A percentile compares a stretch with the other conserved stretches of the same genome.
phyloP scores from a whole-genome alignment of 2,113 vertebrate species.

The Tretioscincus oriximinensis region DNA sequence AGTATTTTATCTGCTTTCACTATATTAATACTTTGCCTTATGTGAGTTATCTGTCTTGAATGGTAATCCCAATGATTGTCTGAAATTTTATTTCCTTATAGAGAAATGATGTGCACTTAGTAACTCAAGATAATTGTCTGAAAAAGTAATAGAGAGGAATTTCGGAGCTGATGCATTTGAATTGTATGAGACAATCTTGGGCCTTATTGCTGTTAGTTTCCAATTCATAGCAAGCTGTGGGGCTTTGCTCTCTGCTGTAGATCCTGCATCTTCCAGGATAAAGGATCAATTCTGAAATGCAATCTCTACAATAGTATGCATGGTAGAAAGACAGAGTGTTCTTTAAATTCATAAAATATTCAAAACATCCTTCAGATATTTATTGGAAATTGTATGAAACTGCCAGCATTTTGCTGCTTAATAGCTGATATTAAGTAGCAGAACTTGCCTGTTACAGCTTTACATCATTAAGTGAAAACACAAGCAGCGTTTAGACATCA shows the following conservation, averaged over 20 bases:
- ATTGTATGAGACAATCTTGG: too few relatives aligned
- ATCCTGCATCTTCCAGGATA: constrained; percentile 59
- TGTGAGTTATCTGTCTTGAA: too few relatives aligned
- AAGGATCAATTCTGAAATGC: constrained; percentile 75
- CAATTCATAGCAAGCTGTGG: too few relatives aligned
- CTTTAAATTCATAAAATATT: neutral
- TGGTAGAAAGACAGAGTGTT: constrained; percentile 34
- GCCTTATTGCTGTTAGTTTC: too few relatives aligned
- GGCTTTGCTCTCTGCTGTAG: constrained; percentile 49
- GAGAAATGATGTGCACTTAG: too few relatives aligned
- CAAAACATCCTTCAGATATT: constrained; percentile 22
- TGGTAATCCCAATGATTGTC: too few relatives aligned
- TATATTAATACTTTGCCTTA: too few relatives aligned
- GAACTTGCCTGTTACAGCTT: neutral
- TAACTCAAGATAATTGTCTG: too few relatives aligned
- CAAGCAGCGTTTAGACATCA: constrained; percentile 12
- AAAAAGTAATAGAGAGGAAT: too few relatives aligned
- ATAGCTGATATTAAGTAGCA: neutral
- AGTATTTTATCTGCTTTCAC: too few relatives aligned
- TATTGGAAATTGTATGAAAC: constrained; percentile 24
- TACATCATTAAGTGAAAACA: constrained; percentile 4
- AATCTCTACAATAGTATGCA: constrained; percentile 60
- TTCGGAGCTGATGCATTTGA: too few relatives aligned
- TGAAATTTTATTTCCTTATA: too few relatives aligned
- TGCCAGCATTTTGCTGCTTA: constrained; percentile 22